These are phyloP conservation scores for Paratrypauchen microcephalus DNA, from an alignment of 2,797 vertebrate genomes.

Conservation along the genomic window DNA sequence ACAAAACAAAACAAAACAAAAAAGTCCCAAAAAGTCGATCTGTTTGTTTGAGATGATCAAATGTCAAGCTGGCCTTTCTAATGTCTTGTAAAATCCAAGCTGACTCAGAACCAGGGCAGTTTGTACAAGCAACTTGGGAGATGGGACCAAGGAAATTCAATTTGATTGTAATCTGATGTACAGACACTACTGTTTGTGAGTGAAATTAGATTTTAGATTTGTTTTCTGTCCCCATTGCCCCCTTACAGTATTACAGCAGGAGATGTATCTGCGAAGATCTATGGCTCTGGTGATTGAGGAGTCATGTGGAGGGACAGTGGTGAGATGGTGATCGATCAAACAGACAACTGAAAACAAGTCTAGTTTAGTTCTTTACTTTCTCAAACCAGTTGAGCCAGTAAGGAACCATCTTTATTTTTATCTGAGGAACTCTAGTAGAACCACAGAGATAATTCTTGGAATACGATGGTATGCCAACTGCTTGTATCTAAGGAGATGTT, in stretches of 20 bases:
- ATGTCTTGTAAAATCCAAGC: slow-evolving; percentile 48
- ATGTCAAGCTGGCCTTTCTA: slow-evolving; percentile 25
- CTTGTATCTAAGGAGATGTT: background rate
- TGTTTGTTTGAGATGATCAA: slow-evolving; percentile 26
- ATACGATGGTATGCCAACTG: background rate
- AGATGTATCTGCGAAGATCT: slow-evolving; percentile 69
- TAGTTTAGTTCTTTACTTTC: slow-evolving; percentile 55
- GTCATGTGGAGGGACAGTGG: slow-evolving; percentile 62
- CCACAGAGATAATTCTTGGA: no score
- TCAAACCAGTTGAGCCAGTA: slow-evolving; percentile 14
- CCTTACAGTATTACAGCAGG: slow-evolving; percentile 57
- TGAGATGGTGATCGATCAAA: slow-evolving; percentile 71
- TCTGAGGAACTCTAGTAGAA: no score
- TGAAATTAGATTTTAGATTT: slow-evolving; percentile 77
- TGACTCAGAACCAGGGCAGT: slow-evolving; percentile 36
- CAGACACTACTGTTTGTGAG: slow-evolving; percentile 70
- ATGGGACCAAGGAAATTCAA: slow-evolving; percentile 69
- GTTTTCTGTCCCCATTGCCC: slow-evolving; percentile 57
- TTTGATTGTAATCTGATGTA: slow-evolving; percentile 77
- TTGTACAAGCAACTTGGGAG: slow-evolving; percentile 55
- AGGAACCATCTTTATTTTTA: background rate
- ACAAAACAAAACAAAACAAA: no score
- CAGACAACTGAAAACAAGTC: slow-evolving; percentile 52
- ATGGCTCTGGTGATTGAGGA: slow-evolving; percentile 70
- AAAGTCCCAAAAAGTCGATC: slow-evolving; percentile 11